Percentiles rank a stretch among this genome's conserved stretches.
Conservation (phyloP, 2,797 vertebrate species). For the Uromys caudimaculatus region DNA sequence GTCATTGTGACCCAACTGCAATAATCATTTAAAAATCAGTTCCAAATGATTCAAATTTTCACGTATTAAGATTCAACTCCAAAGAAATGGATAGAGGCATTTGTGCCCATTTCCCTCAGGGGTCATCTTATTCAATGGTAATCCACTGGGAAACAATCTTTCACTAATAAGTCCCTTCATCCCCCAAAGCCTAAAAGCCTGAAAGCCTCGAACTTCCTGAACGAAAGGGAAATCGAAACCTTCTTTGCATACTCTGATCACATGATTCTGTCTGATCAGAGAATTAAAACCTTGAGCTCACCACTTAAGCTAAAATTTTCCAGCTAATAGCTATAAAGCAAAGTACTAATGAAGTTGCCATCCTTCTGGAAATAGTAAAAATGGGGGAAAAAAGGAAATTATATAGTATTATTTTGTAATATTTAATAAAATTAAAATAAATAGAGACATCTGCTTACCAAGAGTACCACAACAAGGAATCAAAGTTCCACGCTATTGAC, state of each 20-base stretch:
- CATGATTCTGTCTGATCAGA: not conserved
- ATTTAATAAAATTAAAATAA: slow-evolving; percentile 5
- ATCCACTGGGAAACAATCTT: not conserved
- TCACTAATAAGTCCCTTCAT: not conserved
- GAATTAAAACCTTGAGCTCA: not conserved
- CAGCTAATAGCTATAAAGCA: not conserved
- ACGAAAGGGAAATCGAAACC: not conserved
- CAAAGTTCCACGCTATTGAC: not conserved
- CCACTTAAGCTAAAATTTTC: not conserved
- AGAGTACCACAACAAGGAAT: not conserved
- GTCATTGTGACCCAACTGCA: not conserved
- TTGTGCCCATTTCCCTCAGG: not conserved
- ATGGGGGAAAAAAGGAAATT: not conserved
- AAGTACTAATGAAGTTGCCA: not conserved
- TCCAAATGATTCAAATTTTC: not conserved
- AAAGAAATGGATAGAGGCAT: not conserved
- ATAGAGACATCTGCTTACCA: not conserved
- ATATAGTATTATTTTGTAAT: not conserved
- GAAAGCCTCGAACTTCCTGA: not conserved
- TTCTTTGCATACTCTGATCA: not conserved
- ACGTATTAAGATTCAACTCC: not conserved
- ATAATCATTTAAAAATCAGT: not conserved
- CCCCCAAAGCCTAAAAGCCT: not conserved
- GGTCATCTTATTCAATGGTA: not conserved
- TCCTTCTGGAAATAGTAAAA: not conserved